Percentiles rank a stretch among this genome's conserved stretches.
Conservation (phyloP, 2,888 invertebrate genomes). For the Acleris holmiana region DNA sequence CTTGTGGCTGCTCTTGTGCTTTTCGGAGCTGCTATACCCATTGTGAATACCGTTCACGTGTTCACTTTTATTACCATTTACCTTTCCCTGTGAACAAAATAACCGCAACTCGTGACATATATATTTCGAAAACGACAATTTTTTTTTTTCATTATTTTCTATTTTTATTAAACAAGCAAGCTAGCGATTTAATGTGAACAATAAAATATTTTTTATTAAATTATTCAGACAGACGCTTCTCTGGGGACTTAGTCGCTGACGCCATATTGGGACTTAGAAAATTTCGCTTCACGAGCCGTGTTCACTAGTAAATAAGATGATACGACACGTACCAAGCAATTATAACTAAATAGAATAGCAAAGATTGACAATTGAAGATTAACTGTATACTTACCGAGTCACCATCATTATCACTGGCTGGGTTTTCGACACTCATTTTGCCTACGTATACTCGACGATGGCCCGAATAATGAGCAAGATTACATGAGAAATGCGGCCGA, state of each 20-base stretch:
- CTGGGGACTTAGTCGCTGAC: constrained; percentile 89
- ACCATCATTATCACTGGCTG: constrained; percentile 83
- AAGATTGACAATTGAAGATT: constrained; percentile 43
- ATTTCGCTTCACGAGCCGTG: constrained; percentile 76
- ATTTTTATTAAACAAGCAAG: background rate
- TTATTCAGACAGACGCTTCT: constrained; percentile 67
- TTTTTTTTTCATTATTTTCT: background rate
- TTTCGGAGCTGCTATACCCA: constrained; percentile 86
- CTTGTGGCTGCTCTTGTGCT: constrained; percentile 86
- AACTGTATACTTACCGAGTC: constrained; percentile 84
- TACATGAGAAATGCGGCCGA: constrained; percentile 64
- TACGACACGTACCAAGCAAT: constrained; percentile 38
- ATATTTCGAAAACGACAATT: background rate
- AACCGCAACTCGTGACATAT: constrained; percentile 33
- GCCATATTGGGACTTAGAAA: constrained; percentile 94
- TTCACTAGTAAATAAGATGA: constrained; percentile 79
- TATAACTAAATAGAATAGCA: constrained; percentile 45
- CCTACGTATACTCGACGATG: constrained; percentile 77
- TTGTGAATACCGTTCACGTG: constrained; percentile 92
- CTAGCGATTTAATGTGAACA: background rate
- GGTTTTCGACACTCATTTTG: constrained; percentile 88
- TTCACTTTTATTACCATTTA: constrained; percentile 83
- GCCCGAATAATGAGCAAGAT: constrained; percentile 53
- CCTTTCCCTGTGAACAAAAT: constrained; percentile 69
- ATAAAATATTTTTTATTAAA: constrained; percentile 32